These are phyloP conservation scores for Cantharis flavilabris DNA, from an alignment of 2,888 invertebrate genomes.

Conservation along the genomic window DNA sequence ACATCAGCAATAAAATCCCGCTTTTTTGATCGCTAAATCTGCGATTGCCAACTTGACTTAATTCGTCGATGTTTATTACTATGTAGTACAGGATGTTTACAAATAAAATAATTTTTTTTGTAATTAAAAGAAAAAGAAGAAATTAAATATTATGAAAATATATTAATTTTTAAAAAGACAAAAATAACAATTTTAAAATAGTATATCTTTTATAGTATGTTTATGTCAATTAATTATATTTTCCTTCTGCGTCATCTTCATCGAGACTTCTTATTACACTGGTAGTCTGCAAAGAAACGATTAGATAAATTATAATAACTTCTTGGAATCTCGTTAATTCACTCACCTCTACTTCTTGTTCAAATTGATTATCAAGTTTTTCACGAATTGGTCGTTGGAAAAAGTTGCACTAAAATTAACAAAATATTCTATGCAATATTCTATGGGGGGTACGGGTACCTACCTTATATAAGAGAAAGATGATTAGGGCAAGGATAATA, in stretches of 20 bases:
- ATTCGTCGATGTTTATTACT: no score
- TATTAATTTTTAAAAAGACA: no score
- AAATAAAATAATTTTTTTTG: no score
- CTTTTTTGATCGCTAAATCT: no score
- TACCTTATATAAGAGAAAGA: conserved; percentile 53
- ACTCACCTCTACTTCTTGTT: conserved; percentile 17
- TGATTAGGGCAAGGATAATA: conserved; percentile 48
- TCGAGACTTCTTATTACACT: not conserved
- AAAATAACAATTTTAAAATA: no score
- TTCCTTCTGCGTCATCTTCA: not conserved
- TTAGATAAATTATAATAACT: no score
- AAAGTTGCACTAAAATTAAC: conserved; percentile 35
- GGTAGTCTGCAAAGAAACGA: not conserved
- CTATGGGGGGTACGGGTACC: no score
- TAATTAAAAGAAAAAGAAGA: no score
- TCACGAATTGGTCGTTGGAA: conserved; percentile 34
- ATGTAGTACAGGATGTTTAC: no score
- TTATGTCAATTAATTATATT: not conserved
- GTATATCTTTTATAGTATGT: not conserved
- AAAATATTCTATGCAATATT: not conserved
- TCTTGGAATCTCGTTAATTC: no score
- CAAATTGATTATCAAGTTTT: conserved; percentile 22
- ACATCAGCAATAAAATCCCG: not conserved
- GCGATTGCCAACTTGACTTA: no score
- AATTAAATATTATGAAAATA: no score